Percentiles rank a stretch among this genome's conserved stretches.
Evolutionary conservation across 2,797 vertebrate species (phyloP).

Genomic region (Etheostoma perlongum): DNA sequence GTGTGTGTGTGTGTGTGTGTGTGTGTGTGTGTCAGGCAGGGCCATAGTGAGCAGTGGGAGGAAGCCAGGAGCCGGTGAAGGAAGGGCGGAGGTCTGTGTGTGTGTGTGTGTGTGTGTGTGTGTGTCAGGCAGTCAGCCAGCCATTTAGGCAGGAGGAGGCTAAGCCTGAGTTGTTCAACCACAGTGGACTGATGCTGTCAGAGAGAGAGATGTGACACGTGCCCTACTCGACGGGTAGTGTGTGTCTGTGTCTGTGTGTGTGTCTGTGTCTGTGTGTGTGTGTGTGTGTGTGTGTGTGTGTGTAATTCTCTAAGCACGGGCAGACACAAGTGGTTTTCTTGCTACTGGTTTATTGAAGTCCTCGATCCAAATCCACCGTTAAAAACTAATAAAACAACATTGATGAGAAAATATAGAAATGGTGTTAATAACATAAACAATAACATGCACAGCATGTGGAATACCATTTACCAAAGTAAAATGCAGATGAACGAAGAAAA

Average conservation of each 20-base stretch:
- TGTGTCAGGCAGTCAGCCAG: constrained; percentile 65
- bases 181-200: constrained; percentile 65
- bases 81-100: constrained; percentile 31
- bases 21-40: constrained; percentile 24
- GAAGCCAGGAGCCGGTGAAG: constrained; percentile 8
- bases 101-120: constrained; percentile 14
- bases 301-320: no score
- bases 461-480: no score
- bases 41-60: constrained; percentile 42
- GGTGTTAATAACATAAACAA: no score
- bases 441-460: no score
- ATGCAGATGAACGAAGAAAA: no score
- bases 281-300: no score
- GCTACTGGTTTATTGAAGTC: no score
- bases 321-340: no score
- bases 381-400: no score
- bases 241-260: constrained; percentile 7
- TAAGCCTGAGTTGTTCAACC: constrained; percentile 57
- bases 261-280: background rate
- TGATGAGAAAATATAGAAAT: no score
- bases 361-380: no score
- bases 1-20: background rate
- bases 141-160: constrained; percentile 60
- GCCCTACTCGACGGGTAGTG: background rate
- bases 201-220: constrained; percentile 39